Evolutionary conservation across 2,797 vertebrate species (phyloP), one percentile per base, ranked within the genome.

Genomic region (Coluber constrictor): DNA sequence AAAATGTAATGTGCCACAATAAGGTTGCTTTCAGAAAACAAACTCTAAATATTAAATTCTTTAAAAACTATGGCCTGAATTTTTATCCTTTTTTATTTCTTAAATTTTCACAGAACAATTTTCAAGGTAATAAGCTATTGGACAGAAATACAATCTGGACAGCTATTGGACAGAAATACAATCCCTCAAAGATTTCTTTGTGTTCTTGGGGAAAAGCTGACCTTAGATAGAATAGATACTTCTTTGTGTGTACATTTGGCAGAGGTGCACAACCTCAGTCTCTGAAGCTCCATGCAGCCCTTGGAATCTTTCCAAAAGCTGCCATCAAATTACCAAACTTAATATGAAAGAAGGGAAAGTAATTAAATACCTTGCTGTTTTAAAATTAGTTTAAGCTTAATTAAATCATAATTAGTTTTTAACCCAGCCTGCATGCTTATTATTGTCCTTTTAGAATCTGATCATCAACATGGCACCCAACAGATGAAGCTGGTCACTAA

Each of bases 81-180:
- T 91, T 88, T 90, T 89, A n/a, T 89, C 61, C 56, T 86, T 66
- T 92, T 90, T 83, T 86, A 91, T 66, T 93, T 89, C 47, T 89
- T 59, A 63, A 89, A 63, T 43, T 32, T 61, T 55, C 93, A 91
- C 87, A 60, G 56, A 91, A 54, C 57, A 56, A 74, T 59, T 43
- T 61, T 93, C 25, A 70, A 29, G 83, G 18, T 63, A 83, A 47
- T 63, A 89, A 56, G n/a, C 7, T 83, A 43, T 88, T 91, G 56
- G n/a, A 61, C 47, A 83, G 63, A 93, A 91, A 93, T 88, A 37
- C 63, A 89, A 91, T 83, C 23, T n/a, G n/a, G n/a, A n/a, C n/a
- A 56, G n/a, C 7, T 83, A 43, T 88, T 91, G 56, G n/a, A 61
- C 47, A 83, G 63, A 93, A 91, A 93, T 88, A 37, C 63, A 89